Conservation (phyloP, 2,888 invertebrate species). For the Aspidiotus rigidus region DNA sequence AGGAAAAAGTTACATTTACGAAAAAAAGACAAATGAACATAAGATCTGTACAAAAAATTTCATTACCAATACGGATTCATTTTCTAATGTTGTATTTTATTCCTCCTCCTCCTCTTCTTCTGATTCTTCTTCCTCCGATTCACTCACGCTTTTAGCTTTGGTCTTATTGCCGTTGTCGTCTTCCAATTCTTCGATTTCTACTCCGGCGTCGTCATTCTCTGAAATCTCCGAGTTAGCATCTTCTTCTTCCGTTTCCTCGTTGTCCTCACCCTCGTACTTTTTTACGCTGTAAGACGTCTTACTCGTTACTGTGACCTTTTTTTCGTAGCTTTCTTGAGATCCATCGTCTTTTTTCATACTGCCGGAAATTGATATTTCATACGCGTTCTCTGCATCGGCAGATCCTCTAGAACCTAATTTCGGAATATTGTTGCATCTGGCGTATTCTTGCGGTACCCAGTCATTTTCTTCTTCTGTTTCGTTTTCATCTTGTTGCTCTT, state of each 20-base stretch:
- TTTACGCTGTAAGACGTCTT: slow-evolving; percentile 12
- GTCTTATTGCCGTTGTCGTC: slow-evolving; percentile 4
- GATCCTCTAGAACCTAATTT: background rate
- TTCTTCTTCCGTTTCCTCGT: slow-evolving; percentile 28
- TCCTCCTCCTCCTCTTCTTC: slow-evolving; percentile 5
- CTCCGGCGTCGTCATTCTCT: slow-evolving; percentile 19
- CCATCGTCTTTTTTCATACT: slow-evolving; percentile 1
- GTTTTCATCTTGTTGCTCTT: slow-evolving; percentile 22
- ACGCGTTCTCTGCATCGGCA: slow-evolving; percentile 15
- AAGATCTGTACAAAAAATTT: no score
- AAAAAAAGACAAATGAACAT: no score
- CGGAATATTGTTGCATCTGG: slow-evolving; percentile 1
- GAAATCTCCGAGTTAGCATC: slow-evolving; percentile 29
- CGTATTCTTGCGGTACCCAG: slow-evolving; percentile 14
- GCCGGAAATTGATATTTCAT: slow-evolving; percentile 21
- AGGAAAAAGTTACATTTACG: no score
- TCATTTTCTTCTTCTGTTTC: slow-evolving; percentile 20
- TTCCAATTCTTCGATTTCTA: background rate
- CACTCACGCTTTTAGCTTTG: slow-evolving; percentile 1
- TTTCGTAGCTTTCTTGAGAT: background rate
- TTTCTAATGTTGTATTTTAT: background rate
- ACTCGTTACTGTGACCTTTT: background rate
- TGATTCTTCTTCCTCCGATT: slow-evolving; percentile 13
- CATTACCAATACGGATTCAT: no score
- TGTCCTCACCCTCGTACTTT: slow-evolving; percentile 15